These are phyloP conservation scores for Oligia fasciuncula DNA, from an alignment of 2,888 invertebrate species.

Conservation along the genomic window DNA sequence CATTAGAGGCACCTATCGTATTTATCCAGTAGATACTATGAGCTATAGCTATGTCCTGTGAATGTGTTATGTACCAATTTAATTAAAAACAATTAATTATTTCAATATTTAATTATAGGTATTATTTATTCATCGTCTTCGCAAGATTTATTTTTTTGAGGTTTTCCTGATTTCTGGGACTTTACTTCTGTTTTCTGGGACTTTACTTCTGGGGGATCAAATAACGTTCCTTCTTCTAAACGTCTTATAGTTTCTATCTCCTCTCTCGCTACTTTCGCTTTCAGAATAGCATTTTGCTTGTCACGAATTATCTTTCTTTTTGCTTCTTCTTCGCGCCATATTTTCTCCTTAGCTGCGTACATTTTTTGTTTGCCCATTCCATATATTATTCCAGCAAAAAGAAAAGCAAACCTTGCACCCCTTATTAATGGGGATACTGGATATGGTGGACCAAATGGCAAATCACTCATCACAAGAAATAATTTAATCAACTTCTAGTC, in stretches of 20 bases:
- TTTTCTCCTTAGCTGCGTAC: conserved; percentile 76
- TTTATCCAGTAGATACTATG: not conserved
- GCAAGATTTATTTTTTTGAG: not conserved
- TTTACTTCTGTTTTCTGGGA: too few relatives aligned
- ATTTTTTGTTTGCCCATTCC: conserved; percentile 76
- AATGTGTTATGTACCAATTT: not conserved
- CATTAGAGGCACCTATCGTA: not conserved
- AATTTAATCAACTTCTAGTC: not conserved
- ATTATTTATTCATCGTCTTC: not conserved
- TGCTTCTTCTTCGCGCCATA: conserved; percentile 76
- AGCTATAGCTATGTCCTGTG: not conserved
- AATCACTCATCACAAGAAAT: conserved; percentile 40
- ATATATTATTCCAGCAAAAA: conserved; percentile 83
- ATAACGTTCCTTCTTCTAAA: conserved; percentile 81
- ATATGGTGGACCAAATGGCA: conserved; percentile 81
- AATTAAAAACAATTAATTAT: not conserved
- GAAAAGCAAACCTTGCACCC: conserved; percentile 77
- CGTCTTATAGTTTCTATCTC: conserved; percentile 75
- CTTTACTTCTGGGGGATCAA: conserved; percentile 59
- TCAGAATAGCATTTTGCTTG: conserved; percentile 74
- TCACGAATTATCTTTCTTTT: conserved; percentile 79
- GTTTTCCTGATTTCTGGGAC: too few relatives aligned
- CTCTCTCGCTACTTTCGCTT: conserved; percentile 76
- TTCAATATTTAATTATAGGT: not conserved
- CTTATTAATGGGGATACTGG: conserved; percentile 85